These are phyloP conservation scores for Solenopsis invicta DNA, from an alignment of 1,140 invertebrate genomes.

Conservation along the genomic window DNA sequence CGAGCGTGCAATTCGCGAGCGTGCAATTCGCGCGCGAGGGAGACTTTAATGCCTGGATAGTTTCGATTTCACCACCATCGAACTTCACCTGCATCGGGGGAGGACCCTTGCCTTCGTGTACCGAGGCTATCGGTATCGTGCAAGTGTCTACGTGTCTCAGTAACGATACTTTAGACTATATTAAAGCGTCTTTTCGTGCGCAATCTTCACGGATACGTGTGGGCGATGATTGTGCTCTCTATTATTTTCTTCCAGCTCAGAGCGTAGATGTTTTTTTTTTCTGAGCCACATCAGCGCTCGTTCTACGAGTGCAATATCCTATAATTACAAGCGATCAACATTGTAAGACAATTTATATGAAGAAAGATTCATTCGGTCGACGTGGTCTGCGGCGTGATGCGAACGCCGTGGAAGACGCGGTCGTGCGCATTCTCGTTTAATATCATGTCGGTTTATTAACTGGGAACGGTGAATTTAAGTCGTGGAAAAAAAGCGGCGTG, in stretches of 20 bases:
- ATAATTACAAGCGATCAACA: conserved; percentile 38
- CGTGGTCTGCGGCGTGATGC: not conserved
- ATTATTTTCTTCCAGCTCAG: conserved; percentile 2
- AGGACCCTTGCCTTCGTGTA: not conserved
- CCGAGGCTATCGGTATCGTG: not conserved
- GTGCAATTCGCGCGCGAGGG: conserved; percentile 3
- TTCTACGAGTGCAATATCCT: conserved; percentile 36
- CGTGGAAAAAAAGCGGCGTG: conserved; percentile 46
- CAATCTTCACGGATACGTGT: not conserved
- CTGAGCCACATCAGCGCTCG: not conserved
- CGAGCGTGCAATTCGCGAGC: conserved; percentile 5
- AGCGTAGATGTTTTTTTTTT: not conserved
- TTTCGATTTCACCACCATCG: conserved; percentile 24
- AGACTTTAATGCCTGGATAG: conserved; percentile 34
- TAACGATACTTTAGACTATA: not conserved
- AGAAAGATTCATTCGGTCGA: conserved; percentile 36
- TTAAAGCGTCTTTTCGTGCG: not conserved
- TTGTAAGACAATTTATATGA: conserved; percentile 44
- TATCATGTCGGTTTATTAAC: conserved; percentile 49
- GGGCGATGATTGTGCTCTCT: not conserved
- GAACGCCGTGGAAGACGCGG: not conserved
- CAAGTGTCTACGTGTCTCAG: not conserved
- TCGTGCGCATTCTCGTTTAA: conserved; percentile 40
- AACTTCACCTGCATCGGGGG: not conserved
- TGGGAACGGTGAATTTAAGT: conserved; percentile 51